Base-by-base conservation (phyloP, 2,797 vertebrate genomes). In the Malurus leucopterus region DNA sequence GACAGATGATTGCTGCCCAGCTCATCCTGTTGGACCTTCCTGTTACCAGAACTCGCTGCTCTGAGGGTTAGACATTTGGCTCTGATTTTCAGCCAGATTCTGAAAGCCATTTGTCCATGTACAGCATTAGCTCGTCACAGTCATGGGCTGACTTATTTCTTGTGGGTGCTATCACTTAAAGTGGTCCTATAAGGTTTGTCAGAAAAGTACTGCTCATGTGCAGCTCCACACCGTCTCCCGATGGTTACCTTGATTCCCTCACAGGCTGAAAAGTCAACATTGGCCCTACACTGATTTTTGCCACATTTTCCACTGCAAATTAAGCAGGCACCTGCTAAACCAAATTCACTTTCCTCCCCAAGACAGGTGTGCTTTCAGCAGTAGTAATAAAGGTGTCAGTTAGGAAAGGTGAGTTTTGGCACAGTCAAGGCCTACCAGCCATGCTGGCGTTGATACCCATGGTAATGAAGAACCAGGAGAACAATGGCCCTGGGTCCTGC, bases 201-300 rank as follows among this genome's bases (percentile, higher is more conserved):
- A 62, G 62, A 70, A 38, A 30, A 43, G 12, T 1, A 1, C 41
- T 67, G 34, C 49, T 50, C 2, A 0, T 1, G 1, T 14, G 69
- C 34, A 69, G 36, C 27, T 75, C 19, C 47, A 15, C 29, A 34
- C 8, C 2, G 19, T 9, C n/a, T 80, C 43, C 47, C 59, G 34
- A 71, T 55, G 46, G 69, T 84, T 80, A 23, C 36, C 34, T 73
- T 61, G 55, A 65, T 34, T 73, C 27, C 15, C 6, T 64, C 36
- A 69, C 49, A 50, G 13, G 18, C 6, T 67, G 69, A 47, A 79
- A 61, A 7, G 27, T 70, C 51, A 27, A 1, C 27, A 32, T n/a
- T 47, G 53, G 16, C 16, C 22, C 8, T 24, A 18, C 22, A 29
- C 47, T 11, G 19, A 63, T 61, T 69, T 69, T 80, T 74, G 24